Base-by-base conservation (phyloP, 2,888 invertebrate genomes). In the Amphipyra tragopoginis region DNA sequence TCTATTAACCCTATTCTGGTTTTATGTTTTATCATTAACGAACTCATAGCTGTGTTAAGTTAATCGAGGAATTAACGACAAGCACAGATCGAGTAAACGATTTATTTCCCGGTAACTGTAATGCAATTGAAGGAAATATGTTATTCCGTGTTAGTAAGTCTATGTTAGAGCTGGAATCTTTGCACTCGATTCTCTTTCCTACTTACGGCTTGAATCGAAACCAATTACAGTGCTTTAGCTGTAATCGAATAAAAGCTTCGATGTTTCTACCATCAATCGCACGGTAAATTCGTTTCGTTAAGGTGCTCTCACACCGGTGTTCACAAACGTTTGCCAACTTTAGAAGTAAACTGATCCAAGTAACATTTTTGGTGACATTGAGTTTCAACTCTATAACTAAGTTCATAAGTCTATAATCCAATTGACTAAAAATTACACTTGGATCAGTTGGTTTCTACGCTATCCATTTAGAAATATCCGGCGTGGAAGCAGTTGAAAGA, bases 101-200 rank as follows among this genome's bases (percentile, higher is more conserved):
- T 65, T 58, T 43, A 54, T 72, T 51, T 58, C 69, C 51, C 15
- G 9, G 26, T 54, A 54, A 47, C 34, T 53, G 36, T 34, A 29
- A 7, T 38, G 47, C 21, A 33, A 65, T 72, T 55, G 53, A 42
- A 54, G 53, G 13, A 43, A 52, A 53, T 53, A 57, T 43, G 53
- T 65, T 43, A 51, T 51, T 65, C 58, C 48, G 59, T 65, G 66
- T 69, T 50, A 59, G 58, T 58, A 57, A 50, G 42, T 54, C 72
- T 44, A 38, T 43, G 52, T 1, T 34, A 47, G 39, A 34, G 42
- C 53, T 51, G 47, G 43, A 65, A 58, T 54, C 48, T 45, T 49
- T 45, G 44, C 15, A 21, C 59, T 54, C 36, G 4, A 43, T 48
- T 34, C 38, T 39, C 26, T 42, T 50, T 15, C 40, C 33, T 45